These are phyloP conservation scores for Halcyon senegalensis DNA, from an alignment of 2,113 vertebrate genomes.

Conservation along the genomic window DNA sequence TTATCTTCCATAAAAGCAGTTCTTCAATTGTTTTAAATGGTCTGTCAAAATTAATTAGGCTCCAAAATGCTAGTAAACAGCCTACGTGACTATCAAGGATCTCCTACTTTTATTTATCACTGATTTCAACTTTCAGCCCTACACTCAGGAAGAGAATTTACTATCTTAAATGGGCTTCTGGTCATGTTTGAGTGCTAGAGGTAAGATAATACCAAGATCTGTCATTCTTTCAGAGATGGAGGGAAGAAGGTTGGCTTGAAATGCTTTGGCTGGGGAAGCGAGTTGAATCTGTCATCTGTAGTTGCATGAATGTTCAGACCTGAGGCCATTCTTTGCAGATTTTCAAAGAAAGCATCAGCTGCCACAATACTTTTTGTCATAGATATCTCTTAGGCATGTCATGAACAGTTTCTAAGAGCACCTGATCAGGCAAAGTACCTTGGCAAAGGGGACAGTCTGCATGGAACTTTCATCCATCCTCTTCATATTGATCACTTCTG, in stretches of 20 bases:
- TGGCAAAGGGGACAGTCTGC: neutral
- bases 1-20: neutral
- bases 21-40: neutral
- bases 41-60: neutral
- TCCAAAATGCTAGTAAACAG: neutral
- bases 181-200: neutral
- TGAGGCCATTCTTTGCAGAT: neutral
- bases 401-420: neutral
- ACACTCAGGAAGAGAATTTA: neutral
- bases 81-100: neutral
- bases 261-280: neutral
- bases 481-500: neutral
- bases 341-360: neutral
- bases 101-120: neutral
- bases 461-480: neutral
- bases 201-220: neutral
- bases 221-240: neutral
- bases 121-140: neutral
- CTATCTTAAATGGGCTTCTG: neutral
- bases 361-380: neutral
- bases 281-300: neutral
- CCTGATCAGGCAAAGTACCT: neutral
- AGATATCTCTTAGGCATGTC: neutral
- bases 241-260: neutral
- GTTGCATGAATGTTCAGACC: neutral